A percentile compares a stretch with the other conserved stretches of the same genome.
Evolutionary conservation across 2,888 invertebrate species (phyloP).

Genomic region (Xestia xanthographa): DNA sequence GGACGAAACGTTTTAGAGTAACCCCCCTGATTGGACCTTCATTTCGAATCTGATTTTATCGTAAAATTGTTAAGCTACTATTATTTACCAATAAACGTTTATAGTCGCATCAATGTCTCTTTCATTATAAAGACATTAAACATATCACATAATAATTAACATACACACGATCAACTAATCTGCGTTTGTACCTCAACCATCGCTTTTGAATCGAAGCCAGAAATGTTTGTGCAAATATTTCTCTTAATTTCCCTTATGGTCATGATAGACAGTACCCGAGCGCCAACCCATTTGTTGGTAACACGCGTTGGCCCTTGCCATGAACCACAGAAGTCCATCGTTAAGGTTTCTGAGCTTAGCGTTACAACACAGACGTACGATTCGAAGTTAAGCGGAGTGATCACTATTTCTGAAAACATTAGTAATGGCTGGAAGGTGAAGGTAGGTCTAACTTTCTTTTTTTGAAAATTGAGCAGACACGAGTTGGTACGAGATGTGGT

Average conservation of each 20-base stretch:
- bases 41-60: constrained; percentile 26
- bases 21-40: neutral
- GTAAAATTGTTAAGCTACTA: constrained; percentile 10
- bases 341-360: constrained; percentile 73
- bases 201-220: constrained; percentile 1
- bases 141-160: neutral
- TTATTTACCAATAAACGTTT: neutral
- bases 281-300: constrained; percentile 75
- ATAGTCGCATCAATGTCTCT: neutral
- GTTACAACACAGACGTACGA: constrained; percentile 72
- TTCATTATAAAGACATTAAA: constrained; percentile 51
- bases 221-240: constrained; percentile 28
- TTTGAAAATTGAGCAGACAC: neutral
- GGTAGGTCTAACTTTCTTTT: constrained; percentile 62
- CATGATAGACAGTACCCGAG: constrained; percentile 32
- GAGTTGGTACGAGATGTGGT: no score
- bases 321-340: constrained; percentile 35
- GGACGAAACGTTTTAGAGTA: no score
- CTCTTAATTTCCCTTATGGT: constrained; percentile 14
- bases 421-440: constrained; percentile 77
- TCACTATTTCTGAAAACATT: constrained; percentile 74
- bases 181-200: neutral
- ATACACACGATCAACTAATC: neutral
- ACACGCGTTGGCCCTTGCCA: constrained; percentile 75
- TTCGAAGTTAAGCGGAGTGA: constrained; percentile 71